Base-by-base conservation (phyloP, 2,888 invertebrate genomes). In the Herminia tarsipennalis region DNA sequence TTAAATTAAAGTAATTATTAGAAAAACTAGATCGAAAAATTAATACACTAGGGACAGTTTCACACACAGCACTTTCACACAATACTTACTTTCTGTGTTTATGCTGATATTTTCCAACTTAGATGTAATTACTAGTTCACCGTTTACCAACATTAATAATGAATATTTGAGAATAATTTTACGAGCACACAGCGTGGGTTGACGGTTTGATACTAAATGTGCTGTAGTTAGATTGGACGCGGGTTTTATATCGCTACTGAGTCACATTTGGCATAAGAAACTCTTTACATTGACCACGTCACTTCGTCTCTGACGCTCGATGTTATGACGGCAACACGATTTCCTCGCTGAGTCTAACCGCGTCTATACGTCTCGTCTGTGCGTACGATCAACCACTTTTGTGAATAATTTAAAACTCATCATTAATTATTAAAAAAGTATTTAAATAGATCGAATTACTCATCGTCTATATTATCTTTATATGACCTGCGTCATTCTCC, bases 211-310 rank as follows among this genome's bases (percentile, higher is more conserved):
- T 73, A 68, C 66, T 55, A 72, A 88, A 80, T 90, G 88, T 70
- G 70, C 65, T 58, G 53, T 70, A 69, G 60, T 59, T 58, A 67
- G 72, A 75, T 68, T 66, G 61, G 56, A 60, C 58, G 64, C 64
- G 66, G 67, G 76, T 81, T 88, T 86, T 90, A 90, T 90, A 90
- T 81, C 63, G 68, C 56, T 36, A 52, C 70, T 87, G 88, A 87
- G 57, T 88, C 86, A 66, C 49, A 80, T 75, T 88, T 88, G 88
- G 88, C 88, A 86, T 73, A 78, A 81, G 76, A 67, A 66, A 65
- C 73, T 76, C 76, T 76, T 66, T 69, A 70, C 67, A 71, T 64
- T 36, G 67, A 60, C 66, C 69, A 79, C 88, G 88, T 88, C 88
- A 88, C 69, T 66, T 38, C 56, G 33, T 58, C 50, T 53, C 73